These are phyloP conservation scores for Oxyscelio sp. DNA, from an alignment of 2,888 invertebrate genomes.

Conservation along the genomic window DNA sequence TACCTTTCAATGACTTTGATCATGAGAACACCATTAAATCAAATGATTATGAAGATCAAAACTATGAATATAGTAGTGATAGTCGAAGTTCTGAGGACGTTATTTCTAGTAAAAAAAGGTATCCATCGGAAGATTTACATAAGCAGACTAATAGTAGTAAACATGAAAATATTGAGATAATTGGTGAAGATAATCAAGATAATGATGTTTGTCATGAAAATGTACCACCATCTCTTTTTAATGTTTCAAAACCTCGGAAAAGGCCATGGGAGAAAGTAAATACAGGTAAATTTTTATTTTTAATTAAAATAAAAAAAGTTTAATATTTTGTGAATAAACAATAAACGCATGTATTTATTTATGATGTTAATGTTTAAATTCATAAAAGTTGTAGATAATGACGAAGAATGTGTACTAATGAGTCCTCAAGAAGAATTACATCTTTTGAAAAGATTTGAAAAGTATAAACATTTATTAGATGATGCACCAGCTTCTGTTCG, in stretches of 20 bases:
- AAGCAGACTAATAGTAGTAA: constrained; percentile 83
- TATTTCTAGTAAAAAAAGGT: constrained; percentile 20
- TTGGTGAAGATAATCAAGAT: constrained; percentile 74
- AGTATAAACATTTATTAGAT: constrained; percentile 80
- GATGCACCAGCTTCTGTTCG: constrained; percentile 85
- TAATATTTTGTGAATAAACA: too few species aligned
- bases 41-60: constrained; percentile 84
- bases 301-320: too few species aligned
- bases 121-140: constrained; percentile 2
- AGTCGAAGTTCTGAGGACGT: constrained; percentile 78
- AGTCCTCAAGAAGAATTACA: constrained; percentile 89
- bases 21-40: constrained; percentile 82
- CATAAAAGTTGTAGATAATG: constrained; percentile 71
- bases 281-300: constrained; percentile 66
- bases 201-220: constrained; percentile 77
- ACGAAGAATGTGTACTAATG: constrained; percentile 85
- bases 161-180: constrained; percentile 81
- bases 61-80: constrained; percentile 81
- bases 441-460: constrained; percentile 85
- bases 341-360: too few species aligned
- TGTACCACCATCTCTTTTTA: constrained; percentile 86
- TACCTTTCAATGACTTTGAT: constrained; percentile 42
- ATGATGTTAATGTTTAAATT: too few species aligned
- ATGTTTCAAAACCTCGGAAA: constrained; percentile 84
- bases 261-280: constrained; percentile 88